Evolutionary conservation across 2,113 vertebrate genomes (phyloP), one percentile per base, ranked within the genome.

Genomic region (Ceratotherium simum): DNA sequence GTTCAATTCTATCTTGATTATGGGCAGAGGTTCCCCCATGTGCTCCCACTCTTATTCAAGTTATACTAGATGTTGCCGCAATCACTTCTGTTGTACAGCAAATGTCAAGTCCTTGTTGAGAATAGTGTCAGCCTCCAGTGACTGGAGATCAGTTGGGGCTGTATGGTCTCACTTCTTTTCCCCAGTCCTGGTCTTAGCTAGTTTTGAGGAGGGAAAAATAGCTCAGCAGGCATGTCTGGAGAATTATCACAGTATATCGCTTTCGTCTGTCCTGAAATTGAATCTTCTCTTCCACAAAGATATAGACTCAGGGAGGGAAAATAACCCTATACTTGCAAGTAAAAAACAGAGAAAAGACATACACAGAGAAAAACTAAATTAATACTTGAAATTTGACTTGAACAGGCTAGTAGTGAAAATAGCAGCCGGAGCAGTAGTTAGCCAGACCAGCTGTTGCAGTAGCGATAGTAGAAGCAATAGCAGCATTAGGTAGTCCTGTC

Each of bases 1-100:
- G 3, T 18, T 84, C 64, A 18, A 4, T 42, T 73, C 29, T 42
- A 18, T 8, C 33, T 73, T 39, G 36, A 29, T 29, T 29, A 16
- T n/a, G 39, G 17, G 14, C 5, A 33, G 2, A 36, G 8, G 2
- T 7, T 72, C 2, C 11, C 42, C 8, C 3, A n/a, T 8, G 27
- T 36, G 0, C 27, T 79, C 20, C 17, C 6, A 46, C 14, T 65
- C 2, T 4, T 67, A 4, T 21, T 62, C 36, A 64, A 27, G 33
- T 62, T 65, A 46, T 60, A 7, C 5, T 46, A 73, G 31, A 46
- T 31, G 14, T 3, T 17, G 6, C 4, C 20, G 48, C 25, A 39
- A 39, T 58, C 36, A 80, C 39, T 70, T 21, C 36, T 81, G n/a
- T 39, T 18, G 12, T n/a, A 42, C 21, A 39, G 51, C 3, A 90